Evolutionary conservation across 2,888 invertebrate species (phyloP).

Genomic region (Lamellibrachia satsuma): DNA sequence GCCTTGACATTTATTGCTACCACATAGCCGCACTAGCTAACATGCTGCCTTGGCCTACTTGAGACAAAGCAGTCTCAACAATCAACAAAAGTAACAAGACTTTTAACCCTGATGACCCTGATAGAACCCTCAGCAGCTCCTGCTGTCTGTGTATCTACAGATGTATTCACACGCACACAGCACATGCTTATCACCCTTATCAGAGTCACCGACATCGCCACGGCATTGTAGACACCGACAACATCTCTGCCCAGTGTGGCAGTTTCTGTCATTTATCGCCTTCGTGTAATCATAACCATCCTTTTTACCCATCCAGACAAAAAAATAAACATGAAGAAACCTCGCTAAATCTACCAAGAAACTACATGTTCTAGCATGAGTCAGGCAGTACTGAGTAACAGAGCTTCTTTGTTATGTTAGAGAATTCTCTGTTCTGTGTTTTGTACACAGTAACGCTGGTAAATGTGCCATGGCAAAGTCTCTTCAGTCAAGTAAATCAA

Average conservation of each 20-base stretch:
- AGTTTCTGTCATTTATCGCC: background rate
- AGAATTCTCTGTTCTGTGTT: background rate
- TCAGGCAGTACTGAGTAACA: background rate
- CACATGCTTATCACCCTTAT: slow-evolving; percentile 1
- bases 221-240: background rate
- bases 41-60: background rate
- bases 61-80: background rate
- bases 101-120: background rate
- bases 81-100: slow-evolving; percentile 6
- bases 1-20: background rate
- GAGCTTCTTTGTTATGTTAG: background rate
- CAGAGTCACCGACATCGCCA: background rate
- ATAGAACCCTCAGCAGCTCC: background rate
- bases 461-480: background rate
- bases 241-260: background rate
- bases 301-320: background rate
- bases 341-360: background rate
- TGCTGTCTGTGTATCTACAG: background rate
- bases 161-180: background rate
- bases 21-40: background rate
- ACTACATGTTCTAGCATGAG: background rate
- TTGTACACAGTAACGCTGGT: background rate
- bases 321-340: background rate
- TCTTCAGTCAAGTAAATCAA: background rate
- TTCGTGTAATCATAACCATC: background rate